These are phyloP conservation scores for Rousettus leschenaultii DNA, from an alignment of 2,113 vertebrate species.

Conservation along the genomic window DNA sequence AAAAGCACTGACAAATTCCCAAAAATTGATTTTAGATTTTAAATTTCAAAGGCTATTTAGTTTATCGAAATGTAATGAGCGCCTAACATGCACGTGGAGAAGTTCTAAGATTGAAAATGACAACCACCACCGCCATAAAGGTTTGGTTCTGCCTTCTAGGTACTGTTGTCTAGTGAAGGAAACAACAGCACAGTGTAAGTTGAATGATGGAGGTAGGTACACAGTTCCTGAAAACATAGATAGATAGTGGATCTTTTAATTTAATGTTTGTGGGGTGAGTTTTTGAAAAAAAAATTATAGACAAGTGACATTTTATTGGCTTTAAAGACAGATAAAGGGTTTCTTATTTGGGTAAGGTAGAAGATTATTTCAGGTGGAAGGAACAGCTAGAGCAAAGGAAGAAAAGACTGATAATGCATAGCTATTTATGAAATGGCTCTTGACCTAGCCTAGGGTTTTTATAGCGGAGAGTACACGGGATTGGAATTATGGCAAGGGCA, in stretches of 20 bases:
- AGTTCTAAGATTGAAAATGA: background rate
- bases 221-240: background rate
- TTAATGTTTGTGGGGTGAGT: background rate
- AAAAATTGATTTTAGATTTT: slow-evolving; percentile 13
- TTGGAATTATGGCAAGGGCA: background rate
- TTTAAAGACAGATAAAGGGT: background rate
- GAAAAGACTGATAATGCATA: background rate
- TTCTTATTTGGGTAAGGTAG: background rate
- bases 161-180: background rate
- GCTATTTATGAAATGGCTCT: background rate
- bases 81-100: background rate
- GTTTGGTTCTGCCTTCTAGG: background rate
- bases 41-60: background rate
- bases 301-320: background rate
- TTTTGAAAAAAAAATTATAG: slow-evolving; percentile 14
- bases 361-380: background rate
- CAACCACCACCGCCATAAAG: background rate
- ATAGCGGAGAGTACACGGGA: background rate
- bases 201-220: background rate
- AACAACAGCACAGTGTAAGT: background rate
- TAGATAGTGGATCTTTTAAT: background rate
- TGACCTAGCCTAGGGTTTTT: background rate
- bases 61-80: background rate
- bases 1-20: background rate
- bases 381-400: background rate